Conservation (phyloP, 2,797 vertebrate genomes). For the Bryconaethiops microstoma region DNA sequence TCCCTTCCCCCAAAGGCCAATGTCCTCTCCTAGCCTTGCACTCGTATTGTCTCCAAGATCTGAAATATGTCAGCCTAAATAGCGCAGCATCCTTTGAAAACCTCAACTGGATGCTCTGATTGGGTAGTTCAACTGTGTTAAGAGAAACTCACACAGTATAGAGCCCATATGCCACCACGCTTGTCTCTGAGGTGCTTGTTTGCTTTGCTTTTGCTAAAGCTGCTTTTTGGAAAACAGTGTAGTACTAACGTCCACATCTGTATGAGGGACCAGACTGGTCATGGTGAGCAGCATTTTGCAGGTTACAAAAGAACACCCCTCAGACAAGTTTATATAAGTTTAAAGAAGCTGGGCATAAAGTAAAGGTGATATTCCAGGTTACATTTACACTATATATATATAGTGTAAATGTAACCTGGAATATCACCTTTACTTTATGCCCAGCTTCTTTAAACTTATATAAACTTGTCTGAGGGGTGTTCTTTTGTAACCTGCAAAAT, state of each 20-base stretch:
- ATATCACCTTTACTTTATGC: no score
- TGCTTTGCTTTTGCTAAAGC: not conserved
- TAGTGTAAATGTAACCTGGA: no score
- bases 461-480: no score
- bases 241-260: not conserved
- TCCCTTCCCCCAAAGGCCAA: conserved; percentile 14
- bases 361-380: no score
- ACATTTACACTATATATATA: no score
- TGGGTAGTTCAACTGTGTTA: not conserved
- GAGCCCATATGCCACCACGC: conserved; percentile 20
- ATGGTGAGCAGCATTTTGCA: not conserved
- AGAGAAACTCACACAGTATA: not conserved
- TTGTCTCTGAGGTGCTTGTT: not conserved
- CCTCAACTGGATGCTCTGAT: conserved; percentile 42
- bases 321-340: no score
- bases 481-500: not conserved
- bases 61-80: conserved; percentile 42
- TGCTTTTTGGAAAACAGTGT: conserved; percentile 13
- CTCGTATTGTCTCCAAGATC: conserved; percentile 31
- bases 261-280: not conserved
- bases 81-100: conserved; percentile 25
- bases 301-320: no score
- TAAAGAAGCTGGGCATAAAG: no score
- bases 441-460: no score
- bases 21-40: conserved; percentile 2